These are phyloP conservation scores for Geophilus truncorum DNA, from an alignment of 2,888 invertebrate species.

Conservation along the genomic window DNA sequence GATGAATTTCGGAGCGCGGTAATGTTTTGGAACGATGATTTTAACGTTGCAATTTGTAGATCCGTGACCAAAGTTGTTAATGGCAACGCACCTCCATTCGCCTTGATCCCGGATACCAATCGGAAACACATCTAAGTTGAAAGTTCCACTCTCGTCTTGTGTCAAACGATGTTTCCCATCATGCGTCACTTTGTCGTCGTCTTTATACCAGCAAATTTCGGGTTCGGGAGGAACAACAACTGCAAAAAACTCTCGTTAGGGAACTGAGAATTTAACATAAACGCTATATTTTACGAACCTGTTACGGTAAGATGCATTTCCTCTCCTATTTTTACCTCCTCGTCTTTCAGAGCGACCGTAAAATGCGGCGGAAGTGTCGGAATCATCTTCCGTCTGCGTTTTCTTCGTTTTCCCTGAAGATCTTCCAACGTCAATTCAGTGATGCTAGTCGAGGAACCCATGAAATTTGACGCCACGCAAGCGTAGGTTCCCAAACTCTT, in stretches of 20 bases:
- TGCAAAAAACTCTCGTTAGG: too few relatives aligned
- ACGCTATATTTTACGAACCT: conserved; percentile 56
- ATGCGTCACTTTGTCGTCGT: conserved; percentile 68
- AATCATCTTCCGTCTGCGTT: conserved; percentile 67
- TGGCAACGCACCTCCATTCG: conserved; percentile 86
- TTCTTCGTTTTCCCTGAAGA: conserved; percentile 56
- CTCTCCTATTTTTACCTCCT: conserved; percentile 76
- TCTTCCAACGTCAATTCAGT: conserved; percentile 85
- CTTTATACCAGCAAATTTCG: conserved; percentile 77
- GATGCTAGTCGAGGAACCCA: conserved; percentile 81
- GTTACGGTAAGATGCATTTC: conserved; percentile 72
- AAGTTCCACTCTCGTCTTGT: conserved; percentile 65
- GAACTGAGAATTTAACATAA: too few relatives aligned
- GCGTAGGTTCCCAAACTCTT: conserved; percentile 79
- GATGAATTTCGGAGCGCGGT: conserved; percentile 78
- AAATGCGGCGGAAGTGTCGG: conserved; percentile 76
- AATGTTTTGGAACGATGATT: conserved; percentile 78
- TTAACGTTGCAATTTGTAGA: conserved; percentile 80
- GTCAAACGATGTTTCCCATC: conserved; percentile 62
- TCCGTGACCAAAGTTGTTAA: conserved; percentile 83
- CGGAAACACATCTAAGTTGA: conserved; percentile 65
- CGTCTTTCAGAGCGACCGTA: conserved; percentile 71
- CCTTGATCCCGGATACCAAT: conserved; percentile 80
- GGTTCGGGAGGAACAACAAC: conserved; percentile 61
- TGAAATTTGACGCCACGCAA: conserved; percentile 81